Conservation (phyloP, 2,888 invertebrate genomes). For the Drosophila phalerata region DNA sequence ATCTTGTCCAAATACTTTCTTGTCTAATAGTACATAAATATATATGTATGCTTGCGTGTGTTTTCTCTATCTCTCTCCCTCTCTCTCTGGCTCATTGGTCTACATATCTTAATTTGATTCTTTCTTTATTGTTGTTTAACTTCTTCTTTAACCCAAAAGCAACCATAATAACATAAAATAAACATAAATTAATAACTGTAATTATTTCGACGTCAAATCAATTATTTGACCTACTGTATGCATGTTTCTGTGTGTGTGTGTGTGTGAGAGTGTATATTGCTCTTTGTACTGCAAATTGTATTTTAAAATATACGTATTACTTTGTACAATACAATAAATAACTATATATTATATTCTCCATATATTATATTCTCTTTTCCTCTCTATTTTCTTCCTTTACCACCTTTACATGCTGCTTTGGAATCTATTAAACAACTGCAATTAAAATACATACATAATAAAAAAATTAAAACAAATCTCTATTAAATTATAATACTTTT, state of each 20-base stretch:
- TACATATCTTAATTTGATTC: conserved; percentile 13
- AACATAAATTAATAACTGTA: not conserved
- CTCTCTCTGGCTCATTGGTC: conserved; percentile 43
- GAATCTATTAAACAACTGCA: conserved; percentile 52
- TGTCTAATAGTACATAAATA: too few species aligned
- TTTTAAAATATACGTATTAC: conserved; percentile 11
- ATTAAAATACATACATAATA: conserved; percentile 55
- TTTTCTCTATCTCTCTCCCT: too few species aligned
- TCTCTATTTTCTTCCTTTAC: conserved; percentile 48
- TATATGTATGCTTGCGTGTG: too few species aligned
- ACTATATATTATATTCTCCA: conserved; percentile 15
- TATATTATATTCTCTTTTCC: conserved; percentile 33
- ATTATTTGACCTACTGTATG: not conserved
- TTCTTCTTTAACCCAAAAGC: too few species aligned
- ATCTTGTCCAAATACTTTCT: too few species aligned
- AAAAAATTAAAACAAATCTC: conserved; percentile 12
- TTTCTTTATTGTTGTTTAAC: not conserved
- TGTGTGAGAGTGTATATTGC: conserved; percentile 13
- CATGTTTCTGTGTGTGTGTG: conserved; percentile 4
- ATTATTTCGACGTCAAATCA: not conserved
- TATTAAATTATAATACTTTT: conserved; percentile 43
- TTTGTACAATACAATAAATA: conserved; percentile 35
- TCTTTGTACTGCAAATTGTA: conserved; percentile 24
- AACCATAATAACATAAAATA: not conserved
- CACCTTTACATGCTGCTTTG: conserved; percentile 63